Conservation (phyloP, 1,140 invertebrate genomes). For the Platorchestia sp. region DNA sequence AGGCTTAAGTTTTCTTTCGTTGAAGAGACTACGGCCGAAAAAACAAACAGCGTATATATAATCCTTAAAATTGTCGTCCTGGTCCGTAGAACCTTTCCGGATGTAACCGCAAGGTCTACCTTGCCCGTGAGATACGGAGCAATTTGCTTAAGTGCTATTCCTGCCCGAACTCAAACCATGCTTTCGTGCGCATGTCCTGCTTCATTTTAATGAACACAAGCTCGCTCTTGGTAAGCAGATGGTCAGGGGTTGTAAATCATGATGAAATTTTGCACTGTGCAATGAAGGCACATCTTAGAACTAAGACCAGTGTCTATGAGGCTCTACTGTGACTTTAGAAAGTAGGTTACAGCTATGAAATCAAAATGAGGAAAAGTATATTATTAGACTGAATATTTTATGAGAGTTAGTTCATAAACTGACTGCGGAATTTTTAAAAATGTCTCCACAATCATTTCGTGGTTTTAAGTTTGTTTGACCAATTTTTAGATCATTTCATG, state of each 20-base stretch:
- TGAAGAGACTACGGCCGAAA: neutral
- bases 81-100: too few relatives aligned
- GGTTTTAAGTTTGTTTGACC: too few relatives aligned
- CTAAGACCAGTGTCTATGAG: neutral
- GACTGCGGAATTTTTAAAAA: too few relatives aligned
- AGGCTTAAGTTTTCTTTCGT: too few relatives aligned
- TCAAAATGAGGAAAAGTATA: too few relatives aligned
- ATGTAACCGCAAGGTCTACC: neutral
- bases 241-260: neutral
- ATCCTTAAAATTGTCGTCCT: neutral
- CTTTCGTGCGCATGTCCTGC: neutral
- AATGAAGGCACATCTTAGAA: neutral
- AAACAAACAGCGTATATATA: neutral
- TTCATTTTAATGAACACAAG: neutral
- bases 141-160: constrained; percentile 1
- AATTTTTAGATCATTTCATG: too few relatives aligned
- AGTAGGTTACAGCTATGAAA: neutral
- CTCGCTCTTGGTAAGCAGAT: neutral
- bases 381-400: too few relatives aligned
- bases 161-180: neutral
- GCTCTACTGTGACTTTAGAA: neutral
- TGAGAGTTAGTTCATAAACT: too few relatives aligned
- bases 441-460: too few relatives aligned
- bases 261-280: neutral
- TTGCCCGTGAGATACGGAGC: neutral